Base-by-base conservation (phyloP, 2,113 vertebrate species). In the Crocuta crocuta region DNA sequence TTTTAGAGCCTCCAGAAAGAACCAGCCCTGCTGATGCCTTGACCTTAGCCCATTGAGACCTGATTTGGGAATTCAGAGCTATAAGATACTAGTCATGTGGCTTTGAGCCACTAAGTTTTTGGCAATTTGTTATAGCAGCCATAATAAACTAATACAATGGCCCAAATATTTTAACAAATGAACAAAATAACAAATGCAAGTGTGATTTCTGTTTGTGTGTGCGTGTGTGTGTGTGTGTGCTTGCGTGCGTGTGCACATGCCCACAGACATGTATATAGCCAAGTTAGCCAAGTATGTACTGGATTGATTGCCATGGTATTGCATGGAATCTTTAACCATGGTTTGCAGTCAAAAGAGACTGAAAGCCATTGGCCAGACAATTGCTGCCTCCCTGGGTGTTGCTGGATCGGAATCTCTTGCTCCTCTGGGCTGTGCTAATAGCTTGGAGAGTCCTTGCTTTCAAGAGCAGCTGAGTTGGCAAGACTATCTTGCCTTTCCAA, bases 381-480 rank as follows among this genome's bases (percentile, higher is more conserved):
- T 82, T 8, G 2, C 33, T 85, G 35, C 55, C 71, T 35, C 26
- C 19, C 55, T 89, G 61, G 19, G 93, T 78, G 23, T 83, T 93
- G 66, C 58, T 97, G 79, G 65, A 82, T 94, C 0, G 2, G 96
- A 9, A 39, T 5, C 10, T 73, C 74, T 83, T 86, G 23, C 31
- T 97, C 92, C 76, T 80, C 65, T 87, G 79, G 33, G 19, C 73
- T 86, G 39, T 90, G 68, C 83, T 92, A 85, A 93, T 11, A 73
- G 45, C 53, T 84, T 82, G 61, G 53, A 53, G 71, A 98, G 87
- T 74, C 61, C 50, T 84, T n/a, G 43, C 65, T 96, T 45, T 96
- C 79, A 33, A 74, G 53, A 91, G 96, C 35, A 19, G 15, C 82
- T 85, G 81, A 87, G 35, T 74, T 98, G 94, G 93, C 86, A 97